Conservation (phyloP, 1,140 invertebrate species). For the Drosophila littoralis region DNA sequence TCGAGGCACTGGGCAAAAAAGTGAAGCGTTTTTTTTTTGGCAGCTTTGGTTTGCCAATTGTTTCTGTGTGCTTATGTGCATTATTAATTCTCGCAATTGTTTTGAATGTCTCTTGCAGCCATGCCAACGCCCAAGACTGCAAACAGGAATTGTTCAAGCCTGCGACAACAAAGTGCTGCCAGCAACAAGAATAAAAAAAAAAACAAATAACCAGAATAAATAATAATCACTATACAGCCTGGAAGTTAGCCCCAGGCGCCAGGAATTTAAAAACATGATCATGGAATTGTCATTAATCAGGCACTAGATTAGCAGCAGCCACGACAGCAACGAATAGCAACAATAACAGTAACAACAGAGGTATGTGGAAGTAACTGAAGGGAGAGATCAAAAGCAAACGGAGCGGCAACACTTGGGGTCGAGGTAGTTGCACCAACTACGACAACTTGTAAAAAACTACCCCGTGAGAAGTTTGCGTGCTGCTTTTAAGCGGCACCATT, state of each 20-base stretch:
- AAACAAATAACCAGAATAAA: constrained; percentile 29
- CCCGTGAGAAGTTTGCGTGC: constrained; percentile 65
- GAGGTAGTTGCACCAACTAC: constrained; percentile 11
- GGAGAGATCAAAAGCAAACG: background rate
- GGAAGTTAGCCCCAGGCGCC: constrained; percentile 25
- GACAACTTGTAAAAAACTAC: constrained; percentile 29
- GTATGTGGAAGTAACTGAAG: constrained; percentile 36
- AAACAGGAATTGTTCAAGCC: constrained; percentile 70
- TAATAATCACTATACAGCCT: constrained; percentile 33
- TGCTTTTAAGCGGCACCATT: constrained; percentile 80
- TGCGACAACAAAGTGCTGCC: constrained; percentile 59
- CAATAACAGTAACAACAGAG: constrained; percentile 28
- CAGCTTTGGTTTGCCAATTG: constrained; percentile 37
- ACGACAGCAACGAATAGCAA: constrained; percentile 32
- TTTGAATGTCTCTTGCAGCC: constrained; percentile 50
- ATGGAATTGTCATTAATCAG: constrained; percentile 68
- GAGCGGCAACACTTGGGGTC: constrained; percentile 12
- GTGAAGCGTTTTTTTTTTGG: constrained; percentile 44
- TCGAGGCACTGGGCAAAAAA: constrained; percentile 26
- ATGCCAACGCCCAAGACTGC: constrained; percentile 73
- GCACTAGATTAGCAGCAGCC: constrained; percentile 26
- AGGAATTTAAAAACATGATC: constrained; percentile 56
- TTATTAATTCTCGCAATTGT: constrained; percentile 38
- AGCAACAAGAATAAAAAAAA: constrained; percentile 44
- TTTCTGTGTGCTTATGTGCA: constrained; percentile 12